Evolutionary conservation across 2,113 vertebrate genomes (phyloP), one percentile per base, ranked within the genome.

Genomic region (Andinoacara biseriatus): DNA sequence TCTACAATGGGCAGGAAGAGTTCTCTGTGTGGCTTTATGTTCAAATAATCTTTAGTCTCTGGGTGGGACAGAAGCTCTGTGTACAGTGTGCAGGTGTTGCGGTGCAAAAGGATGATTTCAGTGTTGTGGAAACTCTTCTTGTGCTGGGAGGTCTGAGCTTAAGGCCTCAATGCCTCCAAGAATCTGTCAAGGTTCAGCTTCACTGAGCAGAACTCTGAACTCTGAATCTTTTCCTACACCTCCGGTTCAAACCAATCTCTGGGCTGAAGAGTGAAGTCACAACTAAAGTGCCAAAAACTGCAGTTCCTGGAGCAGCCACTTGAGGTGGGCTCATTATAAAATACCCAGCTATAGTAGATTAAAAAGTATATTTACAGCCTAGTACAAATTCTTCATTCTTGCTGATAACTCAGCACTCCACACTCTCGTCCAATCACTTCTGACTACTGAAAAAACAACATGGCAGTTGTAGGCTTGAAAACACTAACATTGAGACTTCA

Each of bases 101-200:
- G 77, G 81, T 78, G 65, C 54, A 82, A 60, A 63, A 33, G 40
- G 61, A 49, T 76, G 43, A 69, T 69, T 58, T 77, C 15, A 43
- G 14, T 59, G 58, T n/a, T 33, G 10, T 18, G 17, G 52, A 79
- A 80, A 58, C 54, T 40, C 33, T 18, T 74, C 20, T 35, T 72
- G 46, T 72, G 59, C 72, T 43, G 76, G 52, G 80, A 82, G 80
- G 58, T 65, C 77, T 82, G 69, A 54, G 17, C 59, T 76, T 74
- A 52, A 82, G 76, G 11, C 77, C 57, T 15, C n/a, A 3, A n/a
- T 63, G 75, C 78, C 46, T 40, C 33, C 58, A 59, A 76, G 60
- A 26, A 49, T 67, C 35, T 84, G 33, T 46, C 76, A 33, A 18
- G 29, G 76, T 54, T 78, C 58, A 78, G 43, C 76, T 78, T 78